Evolutionary conservation across 2,888 invertebrate genomes (phyloP).

Genomic region (Pristionchus mayeri): DNA sequence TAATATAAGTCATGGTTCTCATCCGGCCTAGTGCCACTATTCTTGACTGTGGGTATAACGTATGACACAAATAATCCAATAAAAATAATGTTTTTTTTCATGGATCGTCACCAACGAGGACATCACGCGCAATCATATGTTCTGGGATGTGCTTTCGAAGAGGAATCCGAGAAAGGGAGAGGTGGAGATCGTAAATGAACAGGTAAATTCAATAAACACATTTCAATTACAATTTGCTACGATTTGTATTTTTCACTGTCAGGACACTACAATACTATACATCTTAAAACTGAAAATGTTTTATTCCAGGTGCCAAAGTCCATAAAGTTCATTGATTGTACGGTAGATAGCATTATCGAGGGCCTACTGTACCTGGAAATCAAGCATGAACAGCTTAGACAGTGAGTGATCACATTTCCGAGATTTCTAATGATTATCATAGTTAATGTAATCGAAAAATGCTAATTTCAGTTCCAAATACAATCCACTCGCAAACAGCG

Average conservation of each 20-base stretch:
- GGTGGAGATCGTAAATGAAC: background rate
- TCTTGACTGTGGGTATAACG: no score
- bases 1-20: no score
- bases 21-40: no score
- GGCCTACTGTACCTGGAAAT: constrained; percentile 35
- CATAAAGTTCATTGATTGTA: background rate
- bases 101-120: constrained; percentile 12
- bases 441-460: no score
- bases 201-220: background rate
- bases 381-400: constrained; percentile 24
- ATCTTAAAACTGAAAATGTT: background rate
- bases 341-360: background rate
- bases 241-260: no score
- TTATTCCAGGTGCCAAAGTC: no score
- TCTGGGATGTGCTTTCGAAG: background rate
- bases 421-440: background rate
- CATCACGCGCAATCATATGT: background rate
- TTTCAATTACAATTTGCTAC: background rate
- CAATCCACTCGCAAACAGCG: background rate
- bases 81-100: no score
- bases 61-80: no score
- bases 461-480: background rate
- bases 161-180: background rate
- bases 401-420: background rate
- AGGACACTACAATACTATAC: background rate